Conservation (phyloP, 2,113 vertebrate genomes). For the Plectropomus leopardus region DNA sequence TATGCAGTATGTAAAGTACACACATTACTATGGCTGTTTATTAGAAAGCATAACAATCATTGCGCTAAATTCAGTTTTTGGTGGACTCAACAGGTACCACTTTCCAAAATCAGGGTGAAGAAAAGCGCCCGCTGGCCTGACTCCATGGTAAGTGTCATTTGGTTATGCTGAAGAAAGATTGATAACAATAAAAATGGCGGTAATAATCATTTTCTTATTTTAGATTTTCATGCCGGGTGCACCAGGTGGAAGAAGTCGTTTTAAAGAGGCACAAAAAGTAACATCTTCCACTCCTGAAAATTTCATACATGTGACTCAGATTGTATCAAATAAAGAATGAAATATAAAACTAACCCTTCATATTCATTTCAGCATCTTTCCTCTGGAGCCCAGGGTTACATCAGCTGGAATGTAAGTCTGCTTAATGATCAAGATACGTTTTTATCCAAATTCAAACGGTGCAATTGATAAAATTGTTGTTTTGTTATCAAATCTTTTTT, state of each 20-base stretch:
- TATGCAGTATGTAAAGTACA: no score
- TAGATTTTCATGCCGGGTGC: conserved; percentile 81
- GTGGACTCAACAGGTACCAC: conserved; percentile 54
- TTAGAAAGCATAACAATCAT: background rate
- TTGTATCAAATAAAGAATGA: conserved; percentile 24
- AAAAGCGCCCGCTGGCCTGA: conserved; percentile 65
- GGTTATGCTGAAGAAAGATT: background rate
- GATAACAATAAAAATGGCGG: rapidly evolving
- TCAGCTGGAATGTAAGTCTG: conserved; percentile 72
- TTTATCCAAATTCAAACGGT: background rate
- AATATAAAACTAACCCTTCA: conserved; percentile 18
- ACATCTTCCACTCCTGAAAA: conserved; percentile 19
- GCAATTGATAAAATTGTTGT: background rate
- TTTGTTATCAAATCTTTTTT: conserved; percentile 27
- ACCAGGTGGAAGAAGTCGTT: conserved; percentile 64
- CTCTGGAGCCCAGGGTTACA: conserved; percentile 75
- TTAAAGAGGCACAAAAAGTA: conserved; percentile 70
- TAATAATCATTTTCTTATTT: conserved; percentile 1
- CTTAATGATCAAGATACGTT: background rate
- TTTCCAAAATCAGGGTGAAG: conserved; percentile 67
- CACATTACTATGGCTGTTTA: background rate
- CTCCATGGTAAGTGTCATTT: conserved; percentile 70
- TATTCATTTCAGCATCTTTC: conserved; percentile 58
- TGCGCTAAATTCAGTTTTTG: conserved; percentile 25
- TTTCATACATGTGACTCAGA: background rate